Percentiles rank a stretch among this genome's conserved stretches.
Conservation (phyloP, 2,888 invertebrate species). For the Heteromyza rotundicornis region DNA sequence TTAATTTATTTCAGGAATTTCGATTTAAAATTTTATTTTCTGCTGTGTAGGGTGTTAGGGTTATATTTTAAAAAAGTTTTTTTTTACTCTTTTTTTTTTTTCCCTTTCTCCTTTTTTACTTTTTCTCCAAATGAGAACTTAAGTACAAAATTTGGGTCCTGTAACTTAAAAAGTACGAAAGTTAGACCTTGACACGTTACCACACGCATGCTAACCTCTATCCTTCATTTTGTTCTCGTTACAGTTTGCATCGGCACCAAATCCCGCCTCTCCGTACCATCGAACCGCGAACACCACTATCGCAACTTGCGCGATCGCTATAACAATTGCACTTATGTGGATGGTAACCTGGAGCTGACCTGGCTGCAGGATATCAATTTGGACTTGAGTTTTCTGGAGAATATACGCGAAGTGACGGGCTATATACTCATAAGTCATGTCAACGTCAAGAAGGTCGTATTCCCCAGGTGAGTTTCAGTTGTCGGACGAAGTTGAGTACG, state of each 20-base stretch:
- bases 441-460: slow-evolving; percentile 80
- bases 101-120: no score
- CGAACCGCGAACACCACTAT: slow-evolving; percentile 91
- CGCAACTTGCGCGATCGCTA: slow-evolving; percentile 91
- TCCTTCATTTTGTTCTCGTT: no score
- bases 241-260: slow-evolving; percentile 95
- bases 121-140: no score
- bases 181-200: no score
- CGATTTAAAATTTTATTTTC: no score
- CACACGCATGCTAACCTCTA: no score
- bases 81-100: no score
- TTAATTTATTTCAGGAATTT: no score
- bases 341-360: slow-evolving; percentile 96
- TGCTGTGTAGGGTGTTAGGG: no score
- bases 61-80: no score
- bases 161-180: no score
- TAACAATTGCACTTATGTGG: slow-evolving; percentile 97
- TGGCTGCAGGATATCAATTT: slow-evolving; percentile 87
- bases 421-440: slow-evolving; percentile 95
- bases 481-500: no score
- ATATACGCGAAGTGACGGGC: slow-evolving; percentile 94
- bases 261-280: slow-evolving; percentile 90
- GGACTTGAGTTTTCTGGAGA: slow-evolving; percentile 89
- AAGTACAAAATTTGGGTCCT: slow-evolving; percentile 15
- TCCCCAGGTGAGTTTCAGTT: slow-evolving; percentile 69